Base-by-base conservation (phyloP, 2,113 vertebrate species). In the Otus sunia region DNA sequence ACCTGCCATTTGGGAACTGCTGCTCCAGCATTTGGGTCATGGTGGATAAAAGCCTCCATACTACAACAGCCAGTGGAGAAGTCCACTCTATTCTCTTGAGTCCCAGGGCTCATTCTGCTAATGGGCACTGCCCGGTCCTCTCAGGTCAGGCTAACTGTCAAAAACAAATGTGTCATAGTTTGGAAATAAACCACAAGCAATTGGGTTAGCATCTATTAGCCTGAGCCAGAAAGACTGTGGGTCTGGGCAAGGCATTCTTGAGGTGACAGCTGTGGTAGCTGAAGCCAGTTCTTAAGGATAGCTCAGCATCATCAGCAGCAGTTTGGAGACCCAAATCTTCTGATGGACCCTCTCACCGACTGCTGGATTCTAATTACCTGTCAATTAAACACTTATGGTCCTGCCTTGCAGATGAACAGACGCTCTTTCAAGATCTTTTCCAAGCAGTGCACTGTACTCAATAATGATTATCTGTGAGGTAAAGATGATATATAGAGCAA, bases 341-440 rank as follows among this genome's bases (percentile, higher is more conserved):
- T 76, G 32, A 60, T 45, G 37, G 59, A 68, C 52, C 29, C 37
- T 34, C 37, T 90, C 64, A 32, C 12, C 58, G 49, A 26, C 37
- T 68, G 26, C 29, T 81, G 75, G 45, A 76, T 91, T 88, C 59
- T 86, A 94, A 92, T 94, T 94, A 86, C 49, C 36, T 29, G 41
- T 66, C 62, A 83, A 21, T 94, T 90, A 95, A 55, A 34, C 55
- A 37, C 0, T 10, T 77, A 59, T 91, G 37, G 59, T 58, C 45
- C 55, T 95, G 55, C n/a, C 23, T 83, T 66, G 22, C 76, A 77
- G 72, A 50, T 83, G 75, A 95, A 62, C 21, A 80, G 58, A 68
- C 17, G 45, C 22, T 15, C 10, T 91, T 92, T 90, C 60, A 76
- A 94, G 52, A 93, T 68, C 75, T 27, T 45, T 49, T 74, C 62